These are phyloP conservation scores for Leptobrachium leishanense DNA, from an alignment of 2,113 vertebrate species.

Conservation along the genomic window DNA sequence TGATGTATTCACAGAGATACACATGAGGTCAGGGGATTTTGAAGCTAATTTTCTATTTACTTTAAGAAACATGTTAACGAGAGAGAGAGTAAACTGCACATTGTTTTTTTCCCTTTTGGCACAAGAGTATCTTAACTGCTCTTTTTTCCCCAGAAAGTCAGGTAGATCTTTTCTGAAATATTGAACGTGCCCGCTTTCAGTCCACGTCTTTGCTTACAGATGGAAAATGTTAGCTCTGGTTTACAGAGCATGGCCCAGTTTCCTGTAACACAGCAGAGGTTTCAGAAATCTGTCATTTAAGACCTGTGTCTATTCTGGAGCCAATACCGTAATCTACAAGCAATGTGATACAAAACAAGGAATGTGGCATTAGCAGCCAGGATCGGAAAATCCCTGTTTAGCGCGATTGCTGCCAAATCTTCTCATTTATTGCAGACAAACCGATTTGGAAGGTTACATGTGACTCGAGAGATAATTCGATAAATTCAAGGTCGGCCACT, in stretches of 20 bases:
- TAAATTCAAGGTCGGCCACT: not conserved
- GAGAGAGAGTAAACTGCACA: too few relatives aligned
- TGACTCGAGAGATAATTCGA: not conserved
- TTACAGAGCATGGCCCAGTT: slow-evolving; percentile 66
- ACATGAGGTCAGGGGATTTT: too few relatives aligned
- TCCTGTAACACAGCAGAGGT: slow-evolving; percentile 74
- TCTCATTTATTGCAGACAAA: slow-evolving; percentile 59
- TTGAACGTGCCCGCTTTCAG: slow-evolving; percentile 72
- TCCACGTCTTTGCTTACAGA: slow-evolving; percentile 72
- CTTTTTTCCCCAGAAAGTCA: not conserved
- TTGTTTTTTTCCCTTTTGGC: too few relatives aligned
- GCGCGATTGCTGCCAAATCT: slow-evolving; percentile 62
- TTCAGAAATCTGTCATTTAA: slow-evolving; percentile 82
- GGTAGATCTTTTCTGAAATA: slow-evolving; percentile 20
- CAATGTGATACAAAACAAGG: slow-evolving; percentile 75
- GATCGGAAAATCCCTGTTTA: slow-evolving; percentile 71
- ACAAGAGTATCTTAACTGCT: too few relatives aligned
- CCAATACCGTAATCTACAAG: slow-evolving; percentile 76
- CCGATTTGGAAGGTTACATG: slow-evolving; percentile 54
- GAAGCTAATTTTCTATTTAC: too few relatives aligned
- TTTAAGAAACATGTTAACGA: too few relatives aligned
- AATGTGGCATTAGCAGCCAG: slow-evolving; percentile 68
- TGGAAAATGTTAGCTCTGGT: slow-evolving; percentile 83
- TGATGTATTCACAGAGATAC: not conserved
- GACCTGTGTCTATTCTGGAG: slow-evolving; percentile 71